Evolutionary conservation across 2,888 invertebrate species (phyloP), one percentile per base, ranked within the genome.

Genomic region (Alitta virens): DNA sequence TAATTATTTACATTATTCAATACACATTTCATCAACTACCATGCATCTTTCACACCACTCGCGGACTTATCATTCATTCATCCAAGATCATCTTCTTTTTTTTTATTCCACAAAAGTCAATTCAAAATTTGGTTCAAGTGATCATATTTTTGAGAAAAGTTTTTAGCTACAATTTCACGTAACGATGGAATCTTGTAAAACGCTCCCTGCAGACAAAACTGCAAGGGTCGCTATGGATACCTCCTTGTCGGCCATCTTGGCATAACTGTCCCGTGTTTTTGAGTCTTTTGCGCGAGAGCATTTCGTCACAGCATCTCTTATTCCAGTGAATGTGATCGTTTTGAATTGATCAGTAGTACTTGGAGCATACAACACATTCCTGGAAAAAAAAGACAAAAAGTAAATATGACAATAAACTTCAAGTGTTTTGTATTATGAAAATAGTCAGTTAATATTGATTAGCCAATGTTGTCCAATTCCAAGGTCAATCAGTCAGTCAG

Each of bases 221-320:
- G 68, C 66, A 18, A 67, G 26, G 5, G 64, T 62, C 33, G 63
- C 66, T 54, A 68, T 54, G 38, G 68, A 63, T 21, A 68, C 59
- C 54, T 68, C 64, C 42, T 58, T 24, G 21, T 64, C 55, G 5
- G 66, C 56, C 2, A 33, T 33, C 2, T 53, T n/a, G 33, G 12
- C 12, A 33, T 33, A 33, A 21, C 25, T 18, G 18, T 38, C 50
- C 2, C 25, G 21, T 21, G 25, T 26, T 38, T 59, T 46, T 1
- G 33, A 38, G 38, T 23, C 33, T 5, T 55, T n/a, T 1, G 26
- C 33, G 12, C 14, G 42, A n/a, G 38, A 33, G 27, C 49, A 33
- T 27, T 42, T 52, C 9, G 54, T 7, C 71, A 77, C 27, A 54
- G 67, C 57, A 56, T 70, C 68, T 21, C 60, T 23, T 33, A 68